A percentile compares a stretch with the other conserved stretches of the same genome.
Evolutionary conservation across 2,888 invertebrate genomes (phyloP).

Genomic region (Doris montereyensis): DNA sequence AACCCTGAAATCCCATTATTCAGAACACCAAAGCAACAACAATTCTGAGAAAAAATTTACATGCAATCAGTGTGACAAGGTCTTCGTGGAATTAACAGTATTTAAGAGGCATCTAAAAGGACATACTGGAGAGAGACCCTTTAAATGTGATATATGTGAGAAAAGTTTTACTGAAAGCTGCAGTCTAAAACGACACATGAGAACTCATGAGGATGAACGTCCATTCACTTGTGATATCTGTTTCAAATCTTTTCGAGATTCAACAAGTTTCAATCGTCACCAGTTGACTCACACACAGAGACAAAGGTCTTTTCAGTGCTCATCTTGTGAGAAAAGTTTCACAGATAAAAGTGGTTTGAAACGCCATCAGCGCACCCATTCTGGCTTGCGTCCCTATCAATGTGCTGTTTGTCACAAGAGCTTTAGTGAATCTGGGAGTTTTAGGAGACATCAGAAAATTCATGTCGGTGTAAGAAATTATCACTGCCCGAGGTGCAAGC

Average conservation of each 20-base stretch:
- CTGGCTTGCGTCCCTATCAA: conserved; percentile 32
- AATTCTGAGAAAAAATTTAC: too few relatives aligned
- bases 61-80: conserved; percentile 22
- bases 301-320: conserved; percentile 27
- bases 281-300: conserved; percentile 28
- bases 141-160: conserved; percentile 30
- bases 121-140: conserved; percentile 23
- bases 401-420: conserved; percentile 29
- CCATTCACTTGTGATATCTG: conserved; percentile 34
- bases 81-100: conserved; percentile 22
- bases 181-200: conserved; percentile 35
- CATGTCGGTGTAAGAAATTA: conserved; percentile 31
- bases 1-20: too few relatives aligned
- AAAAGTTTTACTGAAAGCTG: conserved; percentile 33
- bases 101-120: conserved; percentile 33
- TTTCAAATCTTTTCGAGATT: conserved; percentile 34
- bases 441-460: conserved; percentile 33
- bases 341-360: conserved; percentile 34
- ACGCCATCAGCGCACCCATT: conserved; percentile 31
- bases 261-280: conserved; percentile 17
- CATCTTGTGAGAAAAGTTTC: conserved; percentile 30
- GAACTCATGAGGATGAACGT: conserved; percentile 28
- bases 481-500: conserved; percentile 23
- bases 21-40: too few relatives aligned
- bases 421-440: conserved; percentile 38